Evolutionary conservation across 2,113 vertebrate species (phyloP).

Genomic region (Empidonax traillii): DNA sequence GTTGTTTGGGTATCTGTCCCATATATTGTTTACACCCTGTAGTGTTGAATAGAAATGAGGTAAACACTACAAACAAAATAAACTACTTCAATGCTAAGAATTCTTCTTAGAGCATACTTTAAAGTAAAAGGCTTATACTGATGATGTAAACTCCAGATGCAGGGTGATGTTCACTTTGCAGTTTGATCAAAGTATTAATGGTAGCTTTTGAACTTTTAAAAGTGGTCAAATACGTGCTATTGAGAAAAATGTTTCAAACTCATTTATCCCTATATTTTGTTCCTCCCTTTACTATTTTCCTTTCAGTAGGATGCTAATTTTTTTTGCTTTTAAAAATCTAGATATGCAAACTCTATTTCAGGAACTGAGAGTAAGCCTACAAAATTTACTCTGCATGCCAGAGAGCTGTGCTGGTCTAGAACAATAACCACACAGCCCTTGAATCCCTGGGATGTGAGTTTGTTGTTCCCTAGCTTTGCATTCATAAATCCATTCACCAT

Average conservation of each 20-base stretch:
- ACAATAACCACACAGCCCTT: accelerated
- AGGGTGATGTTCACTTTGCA: background rate
- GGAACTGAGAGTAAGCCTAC: background rate
- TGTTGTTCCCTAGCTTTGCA: background rate
- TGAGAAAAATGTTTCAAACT: background rate
- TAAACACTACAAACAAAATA: background rate
- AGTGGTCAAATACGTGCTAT: background rate
- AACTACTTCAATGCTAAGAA: background rate
- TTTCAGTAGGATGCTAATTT: background rate
- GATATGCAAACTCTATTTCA: background rate
- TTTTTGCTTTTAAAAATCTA: background rate
- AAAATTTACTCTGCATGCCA: background rate
- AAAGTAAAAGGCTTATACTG: background rate
- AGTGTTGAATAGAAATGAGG: background rate
- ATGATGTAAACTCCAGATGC: background rate
- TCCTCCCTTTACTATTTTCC: background rate
- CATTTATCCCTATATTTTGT: background rate
- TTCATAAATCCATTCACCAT: background rate
- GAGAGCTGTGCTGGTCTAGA: background rate
- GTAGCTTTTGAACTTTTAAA: background rate
- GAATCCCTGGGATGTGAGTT: background rate
- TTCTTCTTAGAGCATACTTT: background rate
- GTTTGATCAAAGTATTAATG: background rate
- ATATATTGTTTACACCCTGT: background rate
- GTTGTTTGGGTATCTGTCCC: background rate